phyloP scores from a whole-genome alignment of 2,888 invertebrate genomes.

The Brachylomia viminalis region DNA sequence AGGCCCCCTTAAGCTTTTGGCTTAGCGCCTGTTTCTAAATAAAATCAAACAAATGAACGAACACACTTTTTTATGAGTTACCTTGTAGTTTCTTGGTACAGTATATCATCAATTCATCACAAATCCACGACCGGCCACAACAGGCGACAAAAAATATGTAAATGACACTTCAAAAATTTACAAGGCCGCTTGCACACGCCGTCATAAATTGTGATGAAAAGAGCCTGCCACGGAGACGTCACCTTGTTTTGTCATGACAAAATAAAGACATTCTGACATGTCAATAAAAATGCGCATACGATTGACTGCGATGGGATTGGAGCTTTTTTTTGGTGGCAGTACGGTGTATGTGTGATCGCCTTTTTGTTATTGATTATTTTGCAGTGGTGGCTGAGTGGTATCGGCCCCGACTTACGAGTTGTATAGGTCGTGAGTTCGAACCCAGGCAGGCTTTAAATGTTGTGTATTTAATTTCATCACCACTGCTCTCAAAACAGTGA shows the following conservation, averaged over 20 bases:
- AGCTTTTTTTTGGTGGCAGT: constrained; percentile 32
- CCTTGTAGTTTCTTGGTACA: neutral
- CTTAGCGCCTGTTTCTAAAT: neutral
- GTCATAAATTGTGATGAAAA: constrained; percentile 47
- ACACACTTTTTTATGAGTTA: neutral
- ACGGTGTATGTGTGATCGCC: constrained; percentile 5
- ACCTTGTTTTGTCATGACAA: constrained; percentile 37
- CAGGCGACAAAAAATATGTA: constrained; percentile 26
- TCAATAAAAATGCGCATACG: constrained; percentile 58
- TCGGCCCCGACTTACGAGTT: too few species aligned
- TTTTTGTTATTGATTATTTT: constrained; percentile 10
- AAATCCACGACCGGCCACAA: constrained; percentile 15
- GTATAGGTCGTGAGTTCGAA: too few species aligned
- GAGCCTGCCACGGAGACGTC: constrained; percentile 43
- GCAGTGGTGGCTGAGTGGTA: too few species aligned
- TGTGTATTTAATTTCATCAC: too few species aligned
- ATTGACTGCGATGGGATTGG: constrained; percentile 20
- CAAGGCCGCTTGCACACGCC: constrained; percentile 36
- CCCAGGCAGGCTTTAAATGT: too few species aligned
- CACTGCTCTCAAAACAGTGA: too few species aligned
- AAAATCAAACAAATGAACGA: neutral
- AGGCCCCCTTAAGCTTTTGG: neutral
- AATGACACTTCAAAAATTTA: constrained; percentile 16
- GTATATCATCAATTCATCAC: neutral
- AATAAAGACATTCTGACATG: constrained; percentile 57